Base-by-base conservation (phyloP, 1,140 invertebrate species). In the Plectus sambesii region DNA sequence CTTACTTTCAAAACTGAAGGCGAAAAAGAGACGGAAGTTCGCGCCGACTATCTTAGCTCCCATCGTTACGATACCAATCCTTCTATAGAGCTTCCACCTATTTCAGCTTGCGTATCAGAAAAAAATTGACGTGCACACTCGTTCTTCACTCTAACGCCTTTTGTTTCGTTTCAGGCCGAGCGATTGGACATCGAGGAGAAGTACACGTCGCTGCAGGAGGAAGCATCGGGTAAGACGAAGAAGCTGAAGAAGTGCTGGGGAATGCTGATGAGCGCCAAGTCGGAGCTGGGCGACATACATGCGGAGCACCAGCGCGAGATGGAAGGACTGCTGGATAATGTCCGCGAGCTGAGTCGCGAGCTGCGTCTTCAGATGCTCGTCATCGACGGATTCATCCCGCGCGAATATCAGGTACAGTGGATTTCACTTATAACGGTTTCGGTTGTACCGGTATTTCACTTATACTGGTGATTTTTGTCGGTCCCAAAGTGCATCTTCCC, bases 261-360 rank as follows among this genome's bases (percentile, higher is more conserved):
- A 6, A 70, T 74, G 68, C 58, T 72, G 27, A 71, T 72, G 59
- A 66, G 69, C 40, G 71, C 71, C 5, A 70, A 73, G 42, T 69
- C 70, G n/a, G 72, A 75, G 62, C 71, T 90, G 20, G 80, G 80
- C 2, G 88, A 93, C 72, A 77, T 89, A 50, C 81, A 87, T 63
- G 79, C 85, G 55, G 93, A 98, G 66, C 87, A 96, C 67, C 88
- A 94, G 72, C 71, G 87, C 42, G 89, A 97, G 74, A 90, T 90
- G 80, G 90, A 96, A 71, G 85, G 84, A 17, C 78, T 97, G 24
- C 74, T 94, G 47, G 89, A 97, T 65, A 87, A 85, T 58, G 82
- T 96, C 8, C 71, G 88, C 5, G 82, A 87, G 39, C 77, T 96
- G 3, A 82, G 82, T 30, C 73, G 86, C 42, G 90, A 98, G 72